phyloP scores from a whole-genome alignment of 2,888 invertebrate genomes.

The Drymonia ruficornis region DNA sequence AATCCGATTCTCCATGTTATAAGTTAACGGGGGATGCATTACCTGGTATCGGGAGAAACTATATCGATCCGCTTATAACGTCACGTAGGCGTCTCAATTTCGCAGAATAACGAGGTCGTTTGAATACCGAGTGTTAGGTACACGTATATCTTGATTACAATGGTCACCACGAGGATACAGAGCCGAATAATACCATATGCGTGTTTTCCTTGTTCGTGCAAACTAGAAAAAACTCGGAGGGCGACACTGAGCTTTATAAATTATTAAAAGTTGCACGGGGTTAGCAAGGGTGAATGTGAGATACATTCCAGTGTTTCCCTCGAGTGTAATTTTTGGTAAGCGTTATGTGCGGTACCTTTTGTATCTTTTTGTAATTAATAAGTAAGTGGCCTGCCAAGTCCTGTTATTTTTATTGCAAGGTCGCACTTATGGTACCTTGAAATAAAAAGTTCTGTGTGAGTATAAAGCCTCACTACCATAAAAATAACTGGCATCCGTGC shows the following conservation, averaged over 20 bases:
- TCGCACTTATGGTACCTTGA: background rate
- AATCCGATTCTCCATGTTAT: background rate
- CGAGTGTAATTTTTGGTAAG: slow-evolving; percentile 29
- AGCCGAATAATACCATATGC: slow-evolving; percentile 33
- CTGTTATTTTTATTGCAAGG: background rate
- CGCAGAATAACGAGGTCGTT: slow-evolving; percentile 53
- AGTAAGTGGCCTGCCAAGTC: background rate
- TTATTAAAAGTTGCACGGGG: slow-evolving; percentile 47
- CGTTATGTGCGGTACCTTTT: slow-evolving; percentile 8
- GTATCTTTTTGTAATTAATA: background rate
- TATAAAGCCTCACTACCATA: background rate
- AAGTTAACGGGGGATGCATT: slow-evolving; percentile 7
- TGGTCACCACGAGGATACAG: slow-evolving; percentile 49
- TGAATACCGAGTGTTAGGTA: slow-evolving; percentile 50
- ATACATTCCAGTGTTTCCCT: slow-evolving; percentile 45
- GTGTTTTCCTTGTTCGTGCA: slow-evolving; percentile 41
- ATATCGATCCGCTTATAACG: slow-evolving; percentile 21
- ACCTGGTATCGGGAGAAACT: background rate
- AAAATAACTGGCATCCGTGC: background rate
- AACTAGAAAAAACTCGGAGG: slow-evolving; percentile 16
- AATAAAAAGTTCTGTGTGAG: background rate
- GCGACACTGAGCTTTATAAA: slow-evolving; percentile 36
- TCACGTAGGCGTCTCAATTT: slow-evolving; percentile 59
- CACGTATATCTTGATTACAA: slow-evolving; percentile 56
- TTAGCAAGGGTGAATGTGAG: slow-evolving; percentile 47